A percentile compares a stretch with the other conserved stretches of the same genome.
Conservation (phyloP, 2,797 vertebrate species). For the Onychomys leucogaster region DNA sequence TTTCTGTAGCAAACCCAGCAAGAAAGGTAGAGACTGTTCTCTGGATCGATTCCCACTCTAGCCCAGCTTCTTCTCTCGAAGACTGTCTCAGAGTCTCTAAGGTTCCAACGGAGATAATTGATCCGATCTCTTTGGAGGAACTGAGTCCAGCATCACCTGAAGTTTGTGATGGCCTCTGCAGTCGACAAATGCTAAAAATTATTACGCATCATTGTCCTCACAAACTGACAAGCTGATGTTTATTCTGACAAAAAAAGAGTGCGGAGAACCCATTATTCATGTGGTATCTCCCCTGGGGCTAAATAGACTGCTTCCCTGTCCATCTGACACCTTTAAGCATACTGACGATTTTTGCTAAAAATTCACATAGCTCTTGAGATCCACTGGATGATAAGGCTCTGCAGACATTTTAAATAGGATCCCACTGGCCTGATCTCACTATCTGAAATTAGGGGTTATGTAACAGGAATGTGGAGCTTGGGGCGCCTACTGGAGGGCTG, state of each 20-base stretch:
- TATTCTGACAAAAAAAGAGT: background rate
- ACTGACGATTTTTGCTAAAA: constrained; percentile 37
- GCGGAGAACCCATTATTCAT: constrained; percentile 8
- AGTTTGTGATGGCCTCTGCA: background rate
- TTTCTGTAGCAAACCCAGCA: background rate
- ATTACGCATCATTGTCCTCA: constrained; percentile 14
- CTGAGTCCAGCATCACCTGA: constrained; percentile 19
- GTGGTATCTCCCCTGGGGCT: background rate
- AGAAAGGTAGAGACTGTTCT: background rate
- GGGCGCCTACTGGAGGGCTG: background rate
- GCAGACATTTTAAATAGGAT: constrained; percentile 46
- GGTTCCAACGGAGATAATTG: background rate
- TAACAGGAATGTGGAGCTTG: too few species aligned
- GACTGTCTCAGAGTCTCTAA: constrained; percentile 40
- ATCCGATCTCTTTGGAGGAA: background rate
- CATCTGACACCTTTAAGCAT: constrained; percentile 25
- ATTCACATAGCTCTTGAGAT: constrained; percentile 23
- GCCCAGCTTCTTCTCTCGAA: background rate
- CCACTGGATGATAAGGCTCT: background rate
- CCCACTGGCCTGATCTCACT: background rate
- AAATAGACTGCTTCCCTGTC: background rate
- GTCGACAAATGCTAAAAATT: constrained; percentile 13
- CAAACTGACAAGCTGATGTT: constrained; percentile 49
- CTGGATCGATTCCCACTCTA: background rate
- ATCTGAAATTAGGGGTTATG: background rate